phyloP scores from a whole-genome alignment of 2,888 invertebrate genomes.

The Parapristionchus giblindavisi region DNA sequence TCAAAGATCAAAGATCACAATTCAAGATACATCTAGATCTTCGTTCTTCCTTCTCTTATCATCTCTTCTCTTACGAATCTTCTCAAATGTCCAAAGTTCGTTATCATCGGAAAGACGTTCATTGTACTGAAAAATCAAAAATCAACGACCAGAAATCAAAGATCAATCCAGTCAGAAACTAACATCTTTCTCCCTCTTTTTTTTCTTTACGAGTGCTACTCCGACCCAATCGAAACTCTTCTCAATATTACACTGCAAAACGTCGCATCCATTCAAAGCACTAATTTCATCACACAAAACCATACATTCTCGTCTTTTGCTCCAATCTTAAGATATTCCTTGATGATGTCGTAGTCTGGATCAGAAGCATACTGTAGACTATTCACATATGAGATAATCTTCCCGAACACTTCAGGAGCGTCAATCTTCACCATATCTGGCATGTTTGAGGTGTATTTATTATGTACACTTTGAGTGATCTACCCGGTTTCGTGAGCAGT shows the following conservation, averaged over 20 bases:
- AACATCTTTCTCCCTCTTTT: slow-evolving; percentile 12
- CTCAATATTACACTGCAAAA: slow-evolving; percentile 1
- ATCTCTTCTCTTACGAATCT: too few relatives aligned
- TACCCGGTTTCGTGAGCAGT: slow-evolving; percentile 15
- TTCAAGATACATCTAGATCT: too few relatives aligned
- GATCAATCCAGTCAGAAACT: too few relatives aligned
- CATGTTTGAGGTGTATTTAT: slow-evolving; percentile 1
- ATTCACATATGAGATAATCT: slow-evolving; percentile 19
- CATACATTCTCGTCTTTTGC: slow-evolving; percentile 14
- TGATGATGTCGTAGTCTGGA: slow-evolving; percentile 10
- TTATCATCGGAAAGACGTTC: too few relatives aligned
- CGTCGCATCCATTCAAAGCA: not conserved
- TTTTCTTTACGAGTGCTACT: slow-evolving; percentile 7
- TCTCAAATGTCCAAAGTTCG: too few relatives aligned
- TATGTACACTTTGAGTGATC: not conserved
- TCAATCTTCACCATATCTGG: not conserved
- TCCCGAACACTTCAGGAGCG: slow-evolving; percentile 9
- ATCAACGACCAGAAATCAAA: too few relatives aligned
- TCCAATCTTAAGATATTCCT: not conserved
- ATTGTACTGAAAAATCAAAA: too few relatives aligned
- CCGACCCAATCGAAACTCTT: slow-evolving; percentile 22
- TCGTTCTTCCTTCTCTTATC: too few relatives aligned
- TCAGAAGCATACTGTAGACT: not conserved
- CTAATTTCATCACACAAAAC: not conserved
- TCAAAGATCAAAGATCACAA: too few relatives aligned